Conservation (phyloP, 1,140 invertebrate species). For the Psilanteris sp. region DNA sequence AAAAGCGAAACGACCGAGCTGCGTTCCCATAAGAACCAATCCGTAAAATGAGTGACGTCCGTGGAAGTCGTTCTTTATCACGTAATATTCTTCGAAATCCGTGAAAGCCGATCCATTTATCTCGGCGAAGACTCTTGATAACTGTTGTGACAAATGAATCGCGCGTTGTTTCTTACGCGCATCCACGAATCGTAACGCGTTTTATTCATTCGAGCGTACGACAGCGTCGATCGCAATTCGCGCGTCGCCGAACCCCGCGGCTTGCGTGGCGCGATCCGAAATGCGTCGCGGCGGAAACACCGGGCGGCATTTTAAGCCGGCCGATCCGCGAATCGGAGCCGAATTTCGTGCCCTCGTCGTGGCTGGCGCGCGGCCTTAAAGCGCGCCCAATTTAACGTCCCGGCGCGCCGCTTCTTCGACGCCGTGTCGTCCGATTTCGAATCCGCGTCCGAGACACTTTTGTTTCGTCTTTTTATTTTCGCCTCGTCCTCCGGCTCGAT, state of each 20-base stretch:
- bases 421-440: conserved; percentile 1
- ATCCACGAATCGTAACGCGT: too few relatives aligned
- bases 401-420: background rate
- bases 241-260: too few relatives aligned
- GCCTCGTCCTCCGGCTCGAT: background rate
- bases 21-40: conserved; percentile 15
- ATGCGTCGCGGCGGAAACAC: too few relatives aligned
- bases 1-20: too few relatives aligned
- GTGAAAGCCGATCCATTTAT: conserved; percentile 33
- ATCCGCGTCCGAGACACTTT: background rate
- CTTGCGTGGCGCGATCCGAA: background rate
- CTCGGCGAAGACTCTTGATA: conserved; percentile 21
- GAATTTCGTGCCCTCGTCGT: conserved; percentile 29
- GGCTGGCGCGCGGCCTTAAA: conserved; percentile 19
- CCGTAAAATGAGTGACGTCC: conserved; percentile 20
- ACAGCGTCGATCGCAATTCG: too few relatives aligned
- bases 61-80: conserved; percentile 19
- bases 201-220: too few relatives aligned
- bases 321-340: conserved; percentile 1
- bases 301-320: too few relatives aligned
- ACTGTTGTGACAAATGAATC: conserved; percentile 31
- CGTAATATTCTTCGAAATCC: conserved; percentile 18
- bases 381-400: conserved; percentile 1
- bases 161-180: conserved; percentile 17
- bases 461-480: background rate